Evolutionary conservation across 2,113 vertebrate genomes (phyloP), one percentile per base, ranked within the genome.

Genomic region (Rattus rattus): DNA sequence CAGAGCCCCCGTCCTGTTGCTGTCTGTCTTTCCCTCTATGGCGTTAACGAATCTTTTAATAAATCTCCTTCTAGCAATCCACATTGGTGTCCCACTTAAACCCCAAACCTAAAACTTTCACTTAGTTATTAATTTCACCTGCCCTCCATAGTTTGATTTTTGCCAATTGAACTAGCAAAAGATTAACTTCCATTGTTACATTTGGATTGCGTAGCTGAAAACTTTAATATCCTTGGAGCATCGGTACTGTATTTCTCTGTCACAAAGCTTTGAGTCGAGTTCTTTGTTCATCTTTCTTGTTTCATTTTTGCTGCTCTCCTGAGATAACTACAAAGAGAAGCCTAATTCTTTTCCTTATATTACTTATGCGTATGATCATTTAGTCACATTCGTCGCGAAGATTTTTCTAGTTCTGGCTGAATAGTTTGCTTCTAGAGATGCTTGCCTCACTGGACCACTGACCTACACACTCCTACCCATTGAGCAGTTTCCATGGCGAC

Each of bases 141-240:
- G 47, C 79, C 5, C 28, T 93, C 84, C 22, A 93, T 88, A 91
- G 70, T 95, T 96, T 92, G 49, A 63, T 77, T 76, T 76, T 65
- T 49, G 52, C 67, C 26, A 89, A 77, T 73, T 30, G 75, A 30
- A 91, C 7, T 84, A 28, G 52, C 36, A 86, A 81, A 96, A 85
- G 17, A 80, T 72, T 70, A 84, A 76, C 81, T 77, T 77, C 67
- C 22, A 56, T 36, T 89, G n/a, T 88, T 95, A 81, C 86, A 59
- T 94, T 92, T 19, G 73, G 36, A 89, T 67, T 56, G 24, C 22
- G 77, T 90, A 83, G 81, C 28, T 97, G 61, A 92, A n/a, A 72
- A 14, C n/a, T 56, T 86, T 77, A 65, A 69, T 52, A 4, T 81
- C 43, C 39, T 83, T 56, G 83, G 17, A 79, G 65, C 33, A 63